Evolutionary conservation across 2,113 vertebrate species (phyloP).

Genomic region (Halichoerus grypus): DNA sequence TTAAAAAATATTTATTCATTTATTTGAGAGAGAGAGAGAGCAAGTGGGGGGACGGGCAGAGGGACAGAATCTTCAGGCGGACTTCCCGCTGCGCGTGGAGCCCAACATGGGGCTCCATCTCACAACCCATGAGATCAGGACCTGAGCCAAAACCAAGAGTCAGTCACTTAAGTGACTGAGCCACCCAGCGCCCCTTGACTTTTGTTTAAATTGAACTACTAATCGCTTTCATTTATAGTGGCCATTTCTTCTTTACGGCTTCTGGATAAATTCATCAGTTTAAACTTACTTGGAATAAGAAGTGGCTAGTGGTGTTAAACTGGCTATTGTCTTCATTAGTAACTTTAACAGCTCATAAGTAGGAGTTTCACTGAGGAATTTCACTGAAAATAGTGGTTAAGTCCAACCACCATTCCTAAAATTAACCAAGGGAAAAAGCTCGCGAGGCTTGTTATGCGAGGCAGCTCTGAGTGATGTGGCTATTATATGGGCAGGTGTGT

Average conservation of each 20-base stretch:
- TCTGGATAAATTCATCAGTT: neutral
- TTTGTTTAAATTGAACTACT: neutral
- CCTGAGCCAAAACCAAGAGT: neutral
- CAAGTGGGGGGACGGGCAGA: neutral
- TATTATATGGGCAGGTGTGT: neutral
- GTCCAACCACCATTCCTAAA: neutral
- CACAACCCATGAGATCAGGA: neutral
- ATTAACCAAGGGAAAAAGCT: neutral
- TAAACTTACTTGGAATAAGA: neutral
- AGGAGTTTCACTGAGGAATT: neutral
- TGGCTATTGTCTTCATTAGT: neutral
- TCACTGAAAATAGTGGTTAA: neutral
- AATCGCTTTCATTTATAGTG: neutral
- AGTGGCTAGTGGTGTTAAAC: neutral
- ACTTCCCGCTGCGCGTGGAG: neutral
- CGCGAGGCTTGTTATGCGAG: neutral
- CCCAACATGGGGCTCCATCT: neutral
- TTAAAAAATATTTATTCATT: neutral
- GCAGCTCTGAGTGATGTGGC: neutral
- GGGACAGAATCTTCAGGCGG: neutral
- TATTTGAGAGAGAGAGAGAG: neutral
- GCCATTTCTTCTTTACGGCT: neutral
- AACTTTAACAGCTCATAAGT: neutral
- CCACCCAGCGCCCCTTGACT: neutral
- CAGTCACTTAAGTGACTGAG: neutral